Percentiles rank a stretch among this genome's conserved stretches.
phyloP scores from a whole-genome alignment of 2,797 vertebrate genomes.

The Sebastes taczanowskii region DNA sequence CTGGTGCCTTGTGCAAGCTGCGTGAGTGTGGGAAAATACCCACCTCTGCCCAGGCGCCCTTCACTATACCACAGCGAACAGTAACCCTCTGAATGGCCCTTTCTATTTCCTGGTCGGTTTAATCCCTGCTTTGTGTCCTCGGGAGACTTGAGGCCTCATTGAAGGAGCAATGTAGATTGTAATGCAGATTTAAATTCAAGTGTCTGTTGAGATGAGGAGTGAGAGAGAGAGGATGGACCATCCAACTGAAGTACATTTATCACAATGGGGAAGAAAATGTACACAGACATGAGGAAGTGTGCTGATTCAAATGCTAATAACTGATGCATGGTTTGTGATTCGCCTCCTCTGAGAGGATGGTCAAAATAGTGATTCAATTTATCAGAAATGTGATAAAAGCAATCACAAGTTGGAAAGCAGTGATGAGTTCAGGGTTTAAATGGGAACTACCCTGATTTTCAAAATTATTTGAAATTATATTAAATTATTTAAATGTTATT shows the following conservation, averaged over 20 bases:
- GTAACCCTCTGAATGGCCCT: neutral
- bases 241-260: neutral
- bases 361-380: neutral
- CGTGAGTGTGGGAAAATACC: conserved; percentile 47
- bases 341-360: neutral
- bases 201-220: neutral
- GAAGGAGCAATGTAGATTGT: neutral
- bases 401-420: neutral
- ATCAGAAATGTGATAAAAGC: neutral
- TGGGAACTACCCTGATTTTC: neutral
- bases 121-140: conserved; percentile 13
- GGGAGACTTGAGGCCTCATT: neutral
- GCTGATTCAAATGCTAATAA: neutral
- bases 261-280: neutral
- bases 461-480: too few relatives aligned
- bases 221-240: neutral
- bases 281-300: neutral
- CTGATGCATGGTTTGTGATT: neutral
- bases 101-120: neutral
- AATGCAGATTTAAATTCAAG: neutral
- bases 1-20: conserved; percentile 19
- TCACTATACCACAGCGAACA: neutral
- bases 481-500: too few relatives aligned
- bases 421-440: neutral
- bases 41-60: conserved; percentile 18